Evolutionary conservation across 2,797 vertebrate species (phyloP).

Genomic region (Leptatherina wallacei): DNA sequence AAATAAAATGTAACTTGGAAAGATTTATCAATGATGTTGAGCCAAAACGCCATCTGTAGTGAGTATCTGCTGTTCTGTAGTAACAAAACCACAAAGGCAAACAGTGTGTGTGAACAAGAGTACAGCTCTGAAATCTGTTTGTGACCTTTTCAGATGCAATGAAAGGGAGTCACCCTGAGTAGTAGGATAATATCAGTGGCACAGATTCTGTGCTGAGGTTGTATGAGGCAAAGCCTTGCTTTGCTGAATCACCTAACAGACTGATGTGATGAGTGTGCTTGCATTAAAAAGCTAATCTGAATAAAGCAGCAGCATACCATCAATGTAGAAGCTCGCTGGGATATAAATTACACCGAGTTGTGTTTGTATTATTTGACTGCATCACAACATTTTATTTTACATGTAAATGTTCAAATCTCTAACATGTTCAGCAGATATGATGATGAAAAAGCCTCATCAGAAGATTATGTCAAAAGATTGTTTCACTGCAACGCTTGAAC

Average conservation of each 20-base stretch:
- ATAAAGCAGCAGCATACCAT: slow-evolving; percentile 18
- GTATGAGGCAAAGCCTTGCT: slow-evolving; percentile 20
- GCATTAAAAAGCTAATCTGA: slow-evolving; percentile 19
- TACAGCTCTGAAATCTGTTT: slow-evolving; percentile 11
- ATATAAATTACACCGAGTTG: neutral
- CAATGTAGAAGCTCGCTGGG: neutral
- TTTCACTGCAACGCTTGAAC: too few relatives aligned
- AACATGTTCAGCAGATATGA: slow-evolving; percentile 5
- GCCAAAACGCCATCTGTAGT: neutral
- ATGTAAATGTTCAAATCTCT: slow-evolving; percentile 18
- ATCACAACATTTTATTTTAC: slow-evolving; percentile 11
- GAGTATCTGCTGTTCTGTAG: neutral
- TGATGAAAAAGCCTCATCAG: neutral
- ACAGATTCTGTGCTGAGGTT: slow-evolving; percentile 25
- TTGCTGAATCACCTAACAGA: slow-evolving; percentile 35
- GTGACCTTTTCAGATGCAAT: slow-evolving; percentile 33
- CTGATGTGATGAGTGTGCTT: slow-evolving; percentile 19
- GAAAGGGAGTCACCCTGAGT: slow-evolving; percentile 31
- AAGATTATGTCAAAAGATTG: neutral
- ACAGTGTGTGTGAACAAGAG: slow-evolving; percentile 11
- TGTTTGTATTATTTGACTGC: slow-evolving; percentile 6
- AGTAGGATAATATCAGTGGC: slow-evolving; percentile 19
- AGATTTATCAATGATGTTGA: neutral
- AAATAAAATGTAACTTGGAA: neutral
- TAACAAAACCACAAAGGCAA: slow-evolving; percentile 9